Evolutionary conservation across 2,113 vertebrate species (phyloP), one percentile per base, ranked within the genome.

Genomic region (Neogobius melanostomus): DNA sequence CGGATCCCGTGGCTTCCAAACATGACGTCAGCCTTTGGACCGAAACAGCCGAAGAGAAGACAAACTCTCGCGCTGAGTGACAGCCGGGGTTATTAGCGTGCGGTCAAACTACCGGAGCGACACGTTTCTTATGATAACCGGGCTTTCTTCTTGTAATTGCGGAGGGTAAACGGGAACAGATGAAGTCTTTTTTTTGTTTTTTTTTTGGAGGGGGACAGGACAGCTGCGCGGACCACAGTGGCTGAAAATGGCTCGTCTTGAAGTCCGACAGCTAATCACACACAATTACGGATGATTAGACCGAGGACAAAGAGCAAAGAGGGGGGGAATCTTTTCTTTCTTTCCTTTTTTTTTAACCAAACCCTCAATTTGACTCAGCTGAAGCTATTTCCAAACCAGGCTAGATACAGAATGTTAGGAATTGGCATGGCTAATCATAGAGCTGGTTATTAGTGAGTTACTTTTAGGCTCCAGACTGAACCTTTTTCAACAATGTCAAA

Each of bases 171-270:
- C 8, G 17, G 21, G 16, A 65, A 50, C 46, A 65, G 47, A 65
- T 65, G 47, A 65, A 51, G 64, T 49, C 48, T 50, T 50, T 46
- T 51, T 17, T 36, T 36, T 36, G 1, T 36, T 36, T 36, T 36
- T 36, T 36, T 36, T 3, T 36, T 36, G 28, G 28, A 3, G 11
- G 47, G 5, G 61, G 17, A 21, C 16, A 6, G n/a, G 43, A 46
- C 62, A 64, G 62, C 62, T 64, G 45, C 45, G 17, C n/a, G 62
- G 62, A 64, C 62, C 62, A 64, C 62, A 64, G 62, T 64, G 62
- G 45, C 62, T 47, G 44, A 64, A 63, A 63, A 63, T 8, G 4
- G 60, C 15, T 16, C 21, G 15, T 56, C 43, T 46, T 5, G 44
- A 17, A 64, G 44, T 64, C 45, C 44, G 36, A 48, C 16, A 16